These are phyloP conservation scores for Stenchaetothrips biformis DNA, from an alignment of 2,888 invertebrate species.

Conservation along the genomic window DNA sequence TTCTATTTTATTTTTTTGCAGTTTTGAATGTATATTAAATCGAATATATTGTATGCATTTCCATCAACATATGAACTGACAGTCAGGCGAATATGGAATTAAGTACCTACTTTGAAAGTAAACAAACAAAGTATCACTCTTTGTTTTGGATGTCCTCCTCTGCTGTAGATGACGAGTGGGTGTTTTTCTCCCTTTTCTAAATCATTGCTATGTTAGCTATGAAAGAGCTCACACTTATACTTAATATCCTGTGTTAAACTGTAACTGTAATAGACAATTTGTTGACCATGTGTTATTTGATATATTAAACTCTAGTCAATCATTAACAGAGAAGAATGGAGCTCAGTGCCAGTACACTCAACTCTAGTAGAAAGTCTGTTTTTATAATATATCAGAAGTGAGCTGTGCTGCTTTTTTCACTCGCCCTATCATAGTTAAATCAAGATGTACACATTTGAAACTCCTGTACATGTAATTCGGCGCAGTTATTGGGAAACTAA, in stretches of 20 bases:
- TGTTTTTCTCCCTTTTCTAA: neutral
- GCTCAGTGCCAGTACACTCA: no score
- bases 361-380: no score
- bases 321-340: neutral
- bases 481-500: no score
- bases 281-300: neutral
- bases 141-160: neutral
- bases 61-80: neutral
- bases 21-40: neutral
- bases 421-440: no score
- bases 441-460: no score
- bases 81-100: no score
- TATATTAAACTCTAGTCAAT: slow-evolving; percentile 14
- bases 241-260: neutral
- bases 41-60: neutral
- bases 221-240: neutral
- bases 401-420: no score
- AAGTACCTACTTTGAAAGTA: no score
- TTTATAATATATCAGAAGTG: no score
- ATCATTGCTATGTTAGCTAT: neutral
- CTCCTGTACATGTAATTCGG: no score
- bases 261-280: neutral
- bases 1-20: neutral
- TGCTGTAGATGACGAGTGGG: neutral
- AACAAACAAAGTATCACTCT: neutral